Base-by-base conservation (phyloP, 2,797 vertebrate species). In the Myripristis murdjan region DNA sequence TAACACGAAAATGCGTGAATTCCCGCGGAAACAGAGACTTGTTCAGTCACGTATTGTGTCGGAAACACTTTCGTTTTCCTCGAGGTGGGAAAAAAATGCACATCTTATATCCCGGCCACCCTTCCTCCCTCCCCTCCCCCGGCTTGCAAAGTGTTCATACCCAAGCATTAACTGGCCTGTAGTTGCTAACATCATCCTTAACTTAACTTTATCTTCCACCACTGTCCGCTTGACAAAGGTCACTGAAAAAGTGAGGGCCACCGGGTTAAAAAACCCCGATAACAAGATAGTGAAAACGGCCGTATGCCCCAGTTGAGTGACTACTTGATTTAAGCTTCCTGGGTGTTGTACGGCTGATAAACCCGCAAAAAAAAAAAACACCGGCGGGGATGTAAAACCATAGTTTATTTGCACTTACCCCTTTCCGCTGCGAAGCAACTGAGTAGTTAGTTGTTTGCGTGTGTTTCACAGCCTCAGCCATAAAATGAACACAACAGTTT, bases 261-360 rank as follows among this genome's bases (percentile, higher is more conserved):
- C 67, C 41, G 31, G 41, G 26, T 16, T 16, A 54, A 1, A 64
- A 73, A 66, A 51, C 4, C 15, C 49, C 16, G 53, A 83, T 70
- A 68, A 79, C 20, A 31, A 51, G 26, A 28, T 16, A 49, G 10
- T 41, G 37, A 35, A 49, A 66, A 23, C 53, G 62, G 64, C 22
- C 83, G 46, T 85, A 64, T 52, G 46, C 79, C 48, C 81, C 66
- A 82, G 75, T 77, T 77, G 43, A 79, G 55, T 57, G 62, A 83
- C 75, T 82, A 86, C 84, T 93, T 88, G 73, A 84, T 77, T 47
- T 15, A 70, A 89, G 93, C 94, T 95, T 95, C 95, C 94, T 95
- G 93, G 83, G 87, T 95, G 91, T 90, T 90, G 84, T 79, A 77
- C 77, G 81, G 78, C 66, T 88, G 70, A 88, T 79, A 82, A 66